Evolutionary conservation across 2,113 vertebrate species (phyloP).

Genomic region (Ariopsis seemanni): DNA sequence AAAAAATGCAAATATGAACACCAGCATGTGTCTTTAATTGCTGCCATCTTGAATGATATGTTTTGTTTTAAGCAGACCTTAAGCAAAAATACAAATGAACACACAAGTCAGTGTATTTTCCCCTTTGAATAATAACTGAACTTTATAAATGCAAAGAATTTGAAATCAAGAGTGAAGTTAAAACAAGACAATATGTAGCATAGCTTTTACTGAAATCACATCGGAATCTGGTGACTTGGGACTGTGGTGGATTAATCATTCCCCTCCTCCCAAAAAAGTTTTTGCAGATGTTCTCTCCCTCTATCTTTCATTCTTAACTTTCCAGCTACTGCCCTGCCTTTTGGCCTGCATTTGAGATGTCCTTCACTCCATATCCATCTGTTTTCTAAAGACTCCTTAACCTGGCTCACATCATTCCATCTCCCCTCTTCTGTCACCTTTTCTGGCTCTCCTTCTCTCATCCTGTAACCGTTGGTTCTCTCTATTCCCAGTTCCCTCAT

Average conservation of each 20-base stretch:
- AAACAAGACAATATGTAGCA: neutral
- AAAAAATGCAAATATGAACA: slow-evolving; percentile 67
- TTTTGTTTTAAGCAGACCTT: slow-evolving; percentile 60
- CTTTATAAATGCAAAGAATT: slow-evolving; percentile 17
- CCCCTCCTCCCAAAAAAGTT: neutral
- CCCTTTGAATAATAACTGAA: neutral
- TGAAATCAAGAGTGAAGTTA: neutral
- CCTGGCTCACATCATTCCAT: slow-evolving; percentile 1
- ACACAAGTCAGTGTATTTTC: slow-evolving; percentile 6
- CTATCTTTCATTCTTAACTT: slow-evolving; percentile 7
- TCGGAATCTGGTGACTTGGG: slow-evolving; percentile 15
- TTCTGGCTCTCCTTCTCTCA: neutral
- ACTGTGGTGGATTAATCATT: slow-evolving; percentile 18
- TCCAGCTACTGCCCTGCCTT: slow-evolving; percentile 35
- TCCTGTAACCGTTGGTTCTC: slow-evolving; percentile 9
- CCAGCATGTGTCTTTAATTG: slow-evolving; percentile 74
- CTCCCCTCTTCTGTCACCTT: slow-evolving; percentile 3
- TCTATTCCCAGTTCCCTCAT: slow-evolving; percentile 54
- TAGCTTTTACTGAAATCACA: slow-evolving; percentile 3
- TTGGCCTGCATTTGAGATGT: neutral
- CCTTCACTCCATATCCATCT: slow-evolving; percentile 20
- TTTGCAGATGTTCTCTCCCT: slow-evolving; percentile 28
- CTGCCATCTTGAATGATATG: slow-evolving; percentile 65
- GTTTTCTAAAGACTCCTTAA: slow-evolving; percentile 2
- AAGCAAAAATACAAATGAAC: slow-evolving; percentile 60